phyloP scores from a whole-genome alignment of 2,113 vertebrate genomes.

The Grammomys dolichurus region DNA sequence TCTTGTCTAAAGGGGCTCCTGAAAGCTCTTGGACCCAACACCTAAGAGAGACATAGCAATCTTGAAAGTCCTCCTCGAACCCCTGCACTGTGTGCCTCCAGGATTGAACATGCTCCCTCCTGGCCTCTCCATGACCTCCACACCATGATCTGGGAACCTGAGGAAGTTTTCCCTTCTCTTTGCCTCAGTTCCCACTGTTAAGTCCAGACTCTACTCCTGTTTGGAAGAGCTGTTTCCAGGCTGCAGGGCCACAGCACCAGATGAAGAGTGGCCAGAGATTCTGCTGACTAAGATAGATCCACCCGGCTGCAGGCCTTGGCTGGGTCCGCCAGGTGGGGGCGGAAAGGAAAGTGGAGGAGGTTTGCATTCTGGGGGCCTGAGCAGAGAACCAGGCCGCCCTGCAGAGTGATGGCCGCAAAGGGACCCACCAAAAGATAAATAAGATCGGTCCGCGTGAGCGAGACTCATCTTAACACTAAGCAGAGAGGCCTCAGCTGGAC shows the following conservation, averaged over 20 bases:
- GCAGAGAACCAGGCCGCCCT: conserved; percentile 68
- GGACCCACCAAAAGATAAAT: conserved; percentile 87
- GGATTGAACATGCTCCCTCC: background rate
- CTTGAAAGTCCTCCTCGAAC: background rate
- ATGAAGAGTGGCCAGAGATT: background rate
- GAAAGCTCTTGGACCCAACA: too few species aligned
- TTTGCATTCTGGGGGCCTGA: background rate
- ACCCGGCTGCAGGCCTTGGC: background rate
- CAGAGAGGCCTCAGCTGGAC: conserved; percentile 86
- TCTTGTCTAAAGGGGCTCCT: background rate
- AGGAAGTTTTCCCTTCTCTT: background rate
- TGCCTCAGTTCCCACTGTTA: conserved; percentile 21
- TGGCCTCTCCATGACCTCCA: background rate
- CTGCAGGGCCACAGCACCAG: background rate
- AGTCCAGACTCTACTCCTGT: background rate
- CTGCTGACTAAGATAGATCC: background rate
- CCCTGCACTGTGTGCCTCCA: background rate
- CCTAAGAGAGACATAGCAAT: too few species aligned
- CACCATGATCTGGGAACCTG: background rate
- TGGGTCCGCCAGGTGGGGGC: conserved; percentile 22
- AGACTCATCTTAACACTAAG: conserved; percentile 89
- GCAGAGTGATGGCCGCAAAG: conserved; percentile 82
- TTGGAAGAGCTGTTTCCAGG: background rate
- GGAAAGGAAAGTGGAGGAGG: conserved; percentile 10
- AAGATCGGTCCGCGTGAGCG: conserved; percentile 86